Conservation (phyloP, 1,140 invertebrate species). For the Atopsyche davidsoni region DNA sequence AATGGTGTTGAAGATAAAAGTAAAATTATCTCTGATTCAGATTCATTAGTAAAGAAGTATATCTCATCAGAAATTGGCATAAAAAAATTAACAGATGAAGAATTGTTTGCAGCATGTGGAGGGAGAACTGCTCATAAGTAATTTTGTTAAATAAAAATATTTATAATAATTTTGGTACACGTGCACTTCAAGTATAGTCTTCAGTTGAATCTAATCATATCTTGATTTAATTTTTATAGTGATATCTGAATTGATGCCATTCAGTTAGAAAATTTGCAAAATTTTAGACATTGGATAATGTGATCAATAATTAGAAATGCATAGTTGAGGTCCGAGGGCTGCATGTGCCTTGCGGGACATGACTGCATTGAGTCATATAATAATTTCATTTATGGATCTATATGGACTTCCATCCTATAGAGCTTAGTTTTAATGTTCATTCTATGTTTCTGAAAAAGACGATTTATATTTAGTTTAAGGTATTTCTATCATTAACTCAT, state of each 20-base stretch:
- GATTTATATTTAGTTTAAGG: not conserved
- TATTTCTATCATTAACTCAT: not conserved
- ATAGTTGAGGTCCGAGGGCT: not conserved
- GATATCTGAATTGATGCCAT: too few relatives aligned
- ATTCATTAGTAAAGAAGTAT: too few relatives aligned
- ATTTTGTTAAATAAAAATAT: slow-evolving; percentile 31
- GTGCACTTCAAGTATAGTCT: not conserved
- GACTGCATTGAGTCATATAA: too few relatives aligned
- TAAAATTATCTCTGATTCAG: slow-evolving; percentile 30
- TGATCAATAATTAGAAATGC: too few relatives aligned
- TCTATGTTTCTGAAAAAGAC: not conserved
- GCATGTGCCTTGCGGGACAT: too few relatives aligned
- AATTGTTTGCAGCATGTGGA: slow-evolving; percentile 69
- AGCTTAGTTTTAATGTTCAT: not conserved
- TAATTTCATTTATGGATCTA: too few relatives aligned
- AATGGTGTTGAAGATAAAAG: slow-evolving; percentile 38
- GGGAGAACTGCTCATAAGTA: slow-evolving; percentile 78
- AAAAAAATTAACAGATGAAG: slow-evolving; percentile 61
- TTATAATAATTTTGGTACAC: slow-evolving; percentile 7
- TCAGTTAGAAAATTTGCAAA: too few relatives aligned
- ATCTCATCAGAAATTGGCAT: slow-evolving; percentile 24
- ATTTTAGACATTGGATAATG: too few relatives aligned
- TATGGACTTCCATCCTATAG: too few relatives aligned
- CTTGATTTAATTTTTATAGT: too few relatives aligned
- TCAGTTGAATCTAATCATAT: too few relatives aligned